Percentiles rank a stretch among this genome's conserved stretches.
Evolutionary conservation across 2,888 invertebrate species (phyloP).

Genomic region (Myopa tessellatipennis): DNA sequence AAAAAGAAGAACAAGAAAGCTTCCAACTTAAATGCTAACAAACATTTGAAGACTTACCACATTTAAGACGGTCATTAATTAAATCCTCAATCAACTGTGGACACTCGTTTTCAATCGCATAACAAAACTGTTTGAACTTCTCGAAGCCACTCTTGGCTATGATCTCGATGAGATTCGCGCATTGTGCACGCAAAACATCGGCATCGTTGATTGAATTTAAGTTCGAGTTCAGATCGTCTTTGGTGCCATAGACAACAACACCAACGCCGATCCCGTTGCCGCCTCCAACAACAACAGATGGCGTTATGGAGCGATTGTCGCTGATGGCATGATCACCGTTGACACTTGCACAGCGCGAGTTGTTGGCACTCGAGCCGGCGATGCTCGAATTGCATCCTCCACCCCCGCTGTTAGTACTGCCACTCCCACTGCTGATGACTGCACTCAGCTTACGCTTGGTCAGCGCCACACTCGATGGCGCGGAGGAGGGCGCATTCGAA

Average conservation of each 20-base stretch:
- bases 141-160: constrained; percentile 74
- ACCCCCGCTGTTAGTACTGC: constrained; percentile 45
- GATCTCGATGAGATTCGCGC: constrained; percentile 73
- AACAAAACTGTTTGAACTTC: constrained; percentile 74
- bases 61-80: constrained; percentile 72
- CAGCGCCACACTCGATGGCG: constrained; percentile 57
- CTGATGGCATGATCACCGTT: constrained; percentile 61
- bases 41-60: constrained; percentile 59
- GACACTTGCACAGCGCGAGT: constrained; percentile 62
- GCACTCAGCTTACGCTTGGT: constrained; percentile 62
- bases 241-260: constrained; percentile 50
- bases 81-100: constrained; percentile 74
- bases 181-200: constrained; percentile 68
- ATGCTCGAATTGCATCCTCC: constrained; percentile 52
- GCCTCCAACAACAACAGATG: constrained; percentile 52
- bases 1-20: too few species aligned
- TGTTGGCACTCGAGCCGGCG: constrained; percentile 52
- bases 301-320: constrained; percentile 64
- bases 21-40: too few species aligned
- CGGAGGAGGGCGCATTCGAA: constrained; percentile 50
- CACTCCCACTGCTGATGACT: constrained; percentile 56
- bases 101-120: constrained; percentile 74
- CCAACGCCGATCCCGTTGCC: constrained; percentile 26
- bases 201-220: constrained; percentile 59
- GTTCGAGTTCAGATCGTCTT: constrained; percentile 50